phyloP scores from a whole-genome alignment of 2,888 invertebrate species.

The Melolontha melolontha region DNA sequence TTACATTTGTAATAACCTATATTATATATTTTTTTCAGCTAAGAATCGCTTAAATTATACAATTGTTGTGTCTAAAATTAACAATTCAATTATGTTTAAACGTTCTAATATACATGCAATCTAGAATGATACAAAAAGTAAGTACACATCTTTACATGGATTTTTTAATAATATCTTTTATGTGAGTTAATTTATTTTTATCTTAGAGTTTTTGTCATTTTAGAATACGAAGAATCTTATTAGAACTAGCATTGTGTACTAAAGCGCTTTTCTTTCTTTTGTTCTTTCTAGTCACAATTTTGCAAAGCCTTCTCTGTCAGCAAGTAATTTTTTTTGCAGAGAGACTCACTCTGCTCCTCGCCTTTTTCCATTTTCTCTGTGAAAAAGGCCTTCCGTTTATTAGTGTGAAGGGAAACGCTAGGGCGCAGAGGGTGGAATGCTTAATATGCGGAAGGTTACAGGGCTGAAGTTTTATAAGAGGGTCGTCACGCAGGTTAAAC shows the following conservation, averaged over 20 bases:
- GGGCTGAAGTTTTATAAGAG: constrained; percentile 57
- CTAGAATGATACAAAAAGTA: too few relatives aligned
- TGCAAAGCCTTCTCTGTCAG: constrained; percentile 33
- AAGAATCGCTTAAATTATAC: too few relatives aligned
- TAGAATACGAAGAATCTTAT: not conserved
- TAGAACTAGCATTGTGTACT: constrained; percentile 2
- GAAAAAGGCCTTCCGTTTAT: constrained; percentile 35
- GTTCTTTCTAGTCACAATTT: constrained; percentile 1
- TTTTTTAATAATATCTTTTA: too few relatives aligned
- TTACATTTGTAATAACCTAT: too few relatives aligned
- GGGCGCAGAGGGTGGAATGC: constrained; percentile 41
- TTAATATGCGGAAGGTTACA: constrained; percentile 58
- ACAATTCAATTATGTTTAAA: too few relatives aligned
- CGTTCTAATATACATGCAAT: too few relatives aligned
- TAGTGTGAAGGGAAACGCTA: constrained; percentile 11
- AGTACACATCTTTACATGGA: too few relatives aligned
- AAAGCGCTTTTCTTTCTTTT: constrained; percentile 3
- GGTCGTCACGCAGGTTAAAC: constrained; percentile 62
- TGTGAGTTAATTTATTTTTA: not conserved
- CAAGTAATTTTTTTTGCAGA: constrained; percentile 20
- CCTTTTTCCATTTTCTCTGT: constrained; percentile 31
- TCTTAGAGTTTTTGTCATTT: not conserved
- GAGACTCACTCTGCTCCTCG: constrained; percentile 47
- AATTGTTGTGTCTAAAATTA: too few relatives aligned
- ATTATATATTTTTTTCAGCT: too few relatives aligned